Percentiles rank a stretch among this genome's conserved stretches.
Evolutionary conservation across 2,888 invertebrate genomes (phyloP).

Genomic region (Ceramica pisi): DNA sequence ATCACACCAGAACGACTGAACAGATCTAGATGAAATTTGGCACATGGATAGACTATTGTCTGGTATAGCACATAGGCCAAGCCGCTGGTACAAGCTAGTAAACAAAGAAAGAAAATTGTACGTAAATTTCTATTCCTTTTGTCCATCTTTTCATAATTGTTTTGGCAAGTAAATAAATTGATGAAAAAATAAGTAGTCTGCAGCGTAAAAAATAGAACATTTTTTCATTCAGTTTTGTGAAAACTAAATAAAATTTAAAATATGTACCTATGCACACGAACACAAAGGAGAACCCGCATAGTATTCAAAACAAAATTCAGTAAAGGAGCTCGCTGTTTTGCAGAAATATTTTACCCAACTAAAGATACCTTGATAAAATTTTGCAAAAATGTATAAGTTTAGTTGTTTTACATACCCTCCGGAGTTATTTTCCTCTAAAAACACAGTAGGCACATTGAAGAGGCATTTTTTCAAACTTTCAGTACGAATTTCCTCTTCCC

Average conservation of each 20-base stretch:
- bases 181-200: background rate
- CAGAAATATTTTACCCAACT: constrained; percentile 14
- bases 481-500: constrained; percentile 4
- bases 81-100: no score
- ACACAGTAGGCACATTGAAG: background rate
- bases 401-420: background rate
- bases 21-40: no score
- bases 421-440: constrained; percentile 2
- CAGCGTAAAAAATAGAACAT: background rate
- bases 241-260: background rate
- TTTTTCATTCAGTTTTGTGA: background rate
- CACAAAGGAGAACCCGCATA: constrained; percentile 20
- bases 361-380: constrained; percentile 16
- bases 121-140: no score
- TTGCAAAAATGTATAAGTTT: constrained; percentile 19
- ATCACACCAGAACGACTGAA: no score
- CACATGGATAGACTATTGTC: no score
- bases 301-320: constrained; percentile 23
- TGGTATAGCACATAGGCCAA: no score
- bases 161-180: no score
- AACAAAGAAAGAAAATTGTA: no score
- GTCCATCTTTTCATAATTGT: no score
- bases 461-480: constrained; percentile 1
- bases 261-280: constrained; percentile 2
- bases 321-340: constrained; percentile 2